A percentile compares a stretch with the other conserved stretches of the same genome.
phyloP scores from a whole-genome alignment of 2,888 invertebrate genomes.

The Panorpa germanica region DNA sequence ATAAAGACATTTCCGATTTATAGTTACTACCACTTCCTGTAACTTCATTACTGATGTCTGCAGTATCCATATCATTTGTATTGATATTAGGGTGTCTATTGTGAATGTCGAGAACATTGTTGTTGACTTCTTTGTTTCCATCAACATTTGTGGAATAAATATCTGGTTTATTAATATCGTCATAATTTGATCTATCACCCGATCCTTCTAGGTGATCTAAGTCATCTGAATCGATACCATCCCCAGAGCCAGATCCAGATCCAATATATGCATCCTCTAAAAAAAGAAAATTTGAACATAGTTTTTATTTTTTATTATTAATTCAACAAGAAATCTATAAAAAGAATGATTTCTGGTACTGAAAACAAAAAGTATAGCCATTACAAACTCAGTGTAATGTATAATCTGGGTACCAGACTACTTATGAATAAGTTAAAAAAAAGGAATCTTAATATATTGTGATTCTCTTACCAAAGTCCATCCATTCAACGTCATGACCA shows the following conservation, averaged over 20 bases:
- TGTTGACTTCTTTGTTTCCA: slow-evolving; percentile 9
- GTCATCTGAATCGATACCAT: slow-evolving; percentile 28
- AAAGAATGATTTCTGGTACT: slow-evolving; percentile 10
- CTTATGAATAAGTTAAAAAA: neutral
- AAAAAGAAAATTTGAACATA: slow-evolving; percentile 11
- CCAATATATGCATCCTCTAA: slow-evolving; percentile 37
- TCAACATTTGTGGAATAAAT: slow-evolving; percentile 11
- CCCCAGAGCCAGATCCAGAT: slow-evolving; percentile 57
- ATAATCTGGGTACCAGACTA: slow-evolving; percentile 2
- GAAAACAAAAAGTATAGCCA: slow-evolving; percentile 5
- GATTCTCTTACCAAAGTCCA: slow-evolving; percentile 31
- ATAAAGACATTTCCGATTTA: slow-evolving; percentile 14
- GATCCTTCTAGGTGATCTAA: slow-evolving; percentile 12
- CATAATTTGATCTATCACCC: slow-evolving; percentile 14
- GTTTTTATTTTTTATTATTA: no score
- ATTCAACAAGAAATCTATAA: slow-evolving; percentile 4
- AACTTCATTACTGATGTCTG: slow-evolving; percentile 4
- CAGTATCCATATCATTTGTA: slow-evolving; percentile 4
- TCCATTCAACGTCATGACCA: slow-evolving; percentile 81
- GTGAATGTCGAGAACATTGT: slow-evolving; percentile 10
- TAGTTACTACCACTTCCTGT: slow-evolving; percentile 7
- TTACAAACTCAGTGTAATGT: slow-evolving; percentile 3
- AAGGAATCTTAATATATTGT: slow-evolving; percentile 5
- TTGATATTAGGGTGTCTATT: slow-evolving; percentile 1
- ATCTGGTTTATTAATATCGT: slow-evolving; percentile 9